A percentile compares a stretch with the other conserved stretches of the same genome.
phyloP scores from a whole-genome alignment of 2,888 invertebrate species.

The Cephonodes hylas region DNA sequence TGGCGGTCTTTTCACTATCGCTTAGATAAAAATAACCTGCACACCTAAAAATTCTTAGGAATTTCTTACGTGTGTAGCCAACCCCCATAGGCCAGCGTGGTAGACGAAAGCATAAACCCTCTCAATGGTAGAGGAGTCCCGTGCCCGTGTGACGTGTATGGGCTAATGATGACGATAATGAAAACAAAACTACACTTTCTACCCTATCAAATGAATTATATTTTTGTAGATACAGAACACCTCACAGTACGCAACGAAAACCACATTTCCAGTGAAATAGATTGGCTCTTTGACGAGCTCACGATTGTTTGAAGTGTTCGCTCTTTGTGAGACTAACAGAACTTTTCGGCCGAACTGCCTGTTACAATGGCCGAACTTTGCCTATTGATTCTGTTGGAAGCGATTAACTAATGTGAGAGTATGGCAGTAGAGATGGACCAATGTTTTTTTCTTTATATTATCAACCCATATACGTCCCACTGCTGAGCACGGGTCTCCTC shows the following conservation, averaged over 20 bases:
- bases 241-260: neutral
- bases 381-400: neutral
- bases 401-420: neutral
- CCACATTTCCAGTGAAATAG: conserved; percentile 1
- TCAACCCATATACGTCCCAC: too few relatives aligned
- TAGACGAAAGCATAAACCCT: too few relatives aligned
- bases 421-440: neutral
- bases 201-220: neutral
- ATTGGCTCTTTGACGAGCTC: conserved; percentile 1
- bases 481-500: too few relatives aligned
- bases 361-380: neutral
- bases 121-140: too few relatives aligned
- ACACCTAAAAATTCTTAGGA: too few relatives aligned
- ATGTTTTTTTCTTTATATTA: neutral
- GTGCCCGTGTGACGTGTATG: too few relatives aligned
- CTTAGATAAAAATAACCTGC: too few relatives aligned
- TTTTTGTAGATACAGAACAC: neutral
- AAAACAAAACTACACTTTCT: neutral
- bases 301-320: conserved; percentile 1
- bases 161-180: too few relatives aligned
- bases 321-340: neutral
- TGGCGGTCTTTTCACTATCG: too few relatives aligned
- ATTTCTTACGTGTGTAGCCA: too few relatives aligned
- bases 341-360: neutral
- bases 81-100: too few relatives aligned